Evolutionary conservation across 2,113 vertebrate species (phyloP).

Genomic region (Galemys pyrenaicus): DNA sequence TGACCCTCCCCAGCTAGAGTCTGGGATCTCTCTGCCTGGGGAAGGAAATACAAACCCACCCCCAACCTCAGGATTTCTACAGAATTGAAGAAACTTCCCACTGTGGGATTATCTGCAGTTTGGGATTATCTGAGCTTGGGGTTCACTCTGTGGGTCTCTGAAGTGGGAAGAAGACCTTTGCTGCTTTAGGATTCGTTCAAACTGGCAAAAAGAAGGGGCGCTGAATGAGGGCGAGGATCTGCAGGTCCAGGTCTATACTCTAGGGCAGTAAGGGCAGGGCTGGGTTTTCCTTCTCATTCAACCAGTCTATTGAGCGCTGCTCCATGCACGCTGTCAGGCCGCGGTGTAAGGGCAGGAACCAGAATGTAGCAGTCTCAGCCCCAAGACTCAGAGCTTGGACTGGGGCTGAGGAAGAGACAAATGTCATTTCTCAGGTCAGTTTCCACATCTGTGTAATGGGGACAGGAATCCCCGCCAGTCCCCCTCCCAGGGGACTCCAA

Average conservation of each 20-base stretch:
- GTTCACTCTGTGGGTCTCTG: neutral
- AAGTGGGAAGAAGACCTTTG: neutral
- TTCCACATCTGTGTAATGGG: slow-evolving; percentile 67
- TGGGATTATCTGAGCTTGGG: neutral
- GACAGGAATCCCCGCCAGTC: neutral
- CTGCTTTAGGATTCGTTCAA: neutral
- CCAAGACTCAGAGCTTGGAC: neutral
- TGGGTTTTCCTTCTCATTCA: slow-evolving; percentile 17
- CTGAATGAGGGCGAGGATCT: neutral
- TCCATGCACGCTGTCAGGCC: slow-evolving; percentile 27
- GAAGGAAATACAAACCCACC: neutral
- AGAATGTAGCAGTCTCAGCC: neutral
- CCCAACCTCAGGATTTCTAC: neutral
- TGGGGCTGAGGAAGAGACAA: neutral
- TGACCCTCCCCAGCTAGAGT: neutral
- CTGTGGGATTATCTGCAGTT: slow-evolving; percentile 27
- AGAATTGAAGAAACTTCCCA: slow-evolving; percentile 1
- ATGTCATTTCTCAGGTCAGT: neutral
- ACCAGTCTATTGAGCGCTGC: neutral
- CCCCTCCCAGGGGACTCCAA: neutral
- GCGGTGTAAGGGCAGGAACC: neutral
- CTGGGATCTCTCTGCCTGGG: neutral
- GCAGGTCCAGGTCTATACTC: neutral
- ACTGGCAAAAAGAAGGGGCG: neutral
- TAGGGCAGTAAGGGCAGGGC: too few relatives aligned